Evolutionary conservation across 2,113 vertebrate genomes (phyloP).

Genomic region (Rousettus leschenaultii): DNA sequence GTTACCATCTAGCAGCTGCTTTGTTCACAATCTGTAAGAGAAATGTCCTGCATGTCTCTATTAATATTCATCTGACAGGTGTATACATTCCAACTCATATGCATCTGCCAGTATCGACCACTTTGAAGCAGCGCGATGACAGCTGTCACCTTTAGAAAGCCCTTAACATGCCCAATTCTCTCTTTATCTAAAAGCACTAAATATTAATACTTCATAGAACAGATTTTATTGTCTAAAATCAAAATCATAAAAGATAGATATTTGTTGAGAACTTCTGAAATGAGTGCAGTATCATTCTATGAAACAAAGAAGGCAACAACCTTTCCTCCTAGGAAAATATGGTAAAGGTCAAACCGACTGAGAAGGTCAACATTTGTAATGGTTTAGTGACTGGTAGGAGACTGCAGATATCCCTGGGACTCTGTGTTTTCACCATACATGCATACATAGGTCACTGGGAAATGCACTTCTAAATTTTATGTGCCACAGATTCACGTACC

Average conservation of each 20-base stretch:
- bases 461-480: neutral
- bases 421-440: neutral
- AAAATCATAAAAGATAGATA: conserved; percentile 16
- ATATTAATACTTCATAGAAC: neutral
- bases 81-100: conserved; percentile 33
- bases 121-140: conserved; percentile 41
- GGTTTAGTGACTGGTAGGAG: neutral
- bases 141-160: conserved; percentile 49
- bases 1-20: conserved; percentile 58
- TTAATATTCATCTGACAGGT: conserved; percentile 68
- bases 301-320: neutral
- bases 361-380: neutral
- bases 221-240: neutral
- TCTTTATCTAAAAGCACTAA: neutral
- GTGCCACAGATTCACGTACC: neutral
- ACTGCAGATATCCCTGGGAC: neutral
- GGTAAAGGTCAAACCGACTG: neutral
- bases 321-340: neutral
- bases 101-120: conserved; percentile 36
- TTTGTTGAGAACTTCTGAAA: neutral
- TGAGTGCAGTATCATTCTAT: neutral
- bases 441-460: neutral
- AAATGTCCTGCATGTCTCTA: conserved; percentile 57
- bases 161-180: neutral
- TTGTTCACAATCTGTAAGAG: conserved; percentile 32